phyloP scores from a whole-genome alignment of 2,888 invertebrate genomes.

The Yponomeuta evonymella region DNA sequence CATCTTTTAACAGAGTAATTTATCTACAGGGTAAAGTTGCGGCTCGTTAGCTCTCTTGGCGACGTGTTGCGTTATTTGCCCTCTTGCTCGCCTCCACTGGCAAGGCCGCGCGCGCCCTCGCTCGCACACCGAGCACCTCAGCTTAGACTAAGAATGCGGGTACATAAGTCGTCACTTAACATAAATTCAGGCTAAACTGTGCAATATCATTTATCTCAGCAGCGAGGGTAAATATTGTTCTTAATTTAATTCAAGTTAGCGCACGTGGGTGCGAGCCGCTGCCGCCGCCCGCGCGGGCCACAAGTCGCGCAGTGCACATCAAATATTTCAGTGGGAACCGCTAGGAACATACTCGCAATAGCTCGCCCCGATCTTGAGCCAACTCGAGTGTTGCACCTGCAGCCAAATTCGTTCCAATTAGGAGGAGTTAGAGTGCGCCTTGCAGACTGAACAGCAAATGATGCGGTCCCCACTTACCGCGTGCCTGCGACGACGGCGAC shows the following conservation, averaged over 20 bases:
- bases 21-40: constrained; percentile 36
- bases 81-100: constrained; percentile 30
- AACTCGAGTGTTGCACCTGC: constrained; percentile 73
- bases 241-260: constrained; percentile 72
- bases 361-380: constrained; percentile 72
- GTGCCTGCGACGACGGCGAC: constrained; percentile 43
- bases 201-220: constrained; percentile 69
- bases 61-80: constrained; percentile 33
- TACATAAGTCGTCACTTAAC: constrained; percentile 63
- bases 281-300: constrained; percentile 37
- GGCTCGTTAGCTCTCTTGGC: constrained; percentile 41
- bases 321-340: constrained; percentile 68
- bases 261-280: constrained; percentile 50
- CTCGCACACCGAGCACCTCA: constrained; percentile 6
- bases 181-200: constrained; percentile 63
- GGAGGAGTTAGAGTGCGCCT: constrained; percentile 71
- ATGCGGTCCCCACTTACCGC: constrained; percentile 70
- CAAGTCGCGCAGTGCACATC: constrained; percentile 65
- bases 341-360: constrained; percentile 65
- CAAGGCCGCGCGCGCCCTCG: constrained; percentile 19
- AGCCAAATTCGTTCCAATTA: constrained; percentile 76
- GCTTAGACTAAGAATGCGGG: constrained; percentile 58
- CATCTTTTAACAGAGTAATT: constrained; percentile 33
- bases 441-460: constrained; percentile 72
- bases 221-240: constrained; percentile 71